These are phyloP conservation scores for Talpa occidentalis DNA, from an alignment of 2,113 vertebrate genomes.

Conservation along the genomic window DNA sequence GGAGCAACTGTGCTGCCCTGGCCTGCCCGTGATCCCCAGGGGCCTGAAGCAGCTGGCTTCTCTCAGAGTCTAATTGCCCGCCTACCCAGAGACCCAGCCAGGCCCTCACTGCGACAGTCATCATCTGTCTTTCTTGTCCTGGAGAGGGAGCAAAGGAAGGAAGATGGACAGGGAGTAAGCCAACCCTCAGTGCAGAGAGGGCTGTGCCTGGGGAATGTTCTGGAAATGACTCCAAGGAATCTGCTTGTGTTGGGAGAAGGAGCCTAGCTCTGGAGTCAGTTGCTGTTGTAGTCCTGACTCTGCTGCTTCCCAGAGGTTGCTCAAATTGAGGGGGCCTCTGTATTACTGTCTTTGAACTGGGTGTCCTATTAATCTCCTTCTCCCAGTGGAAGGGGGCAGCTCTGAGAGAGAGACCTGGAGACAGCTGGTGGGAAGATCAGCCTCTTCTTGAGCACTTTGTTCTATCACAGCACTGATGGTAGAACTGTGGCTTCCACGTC, in stretches of 20 bases:
- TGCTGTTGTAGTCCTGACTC: background rate
- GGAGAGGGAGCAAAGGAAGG: background rate
- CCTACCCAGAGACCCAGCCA: conserved; percentile 35
- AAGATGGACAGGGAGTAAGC: background rate
- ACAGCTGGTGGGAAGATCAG: background rate
- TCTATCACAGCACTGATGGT: fast-evolving
- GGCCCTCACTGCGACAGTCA: background rate
- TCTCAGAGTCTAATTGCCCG: conserved; percentile 80
- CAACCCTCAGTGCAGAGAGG: fast-evolving
- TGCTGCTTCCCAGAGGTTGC: background rate
- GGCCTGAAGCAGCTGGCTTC: conserved; percentile 82
- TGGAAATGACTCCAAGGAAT: background rate
- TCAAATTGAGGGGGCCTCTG: background rate
- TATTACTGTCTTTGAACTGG: conserved; percentile 12
- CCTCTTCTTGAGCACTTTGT: background rate
- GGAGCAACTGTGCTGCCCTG: conserved; percentile 14
- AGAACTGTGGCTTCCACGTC: fast-evolving
- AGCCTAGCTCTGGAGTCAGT: background rate
- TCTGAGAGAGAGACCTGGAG: background rate
- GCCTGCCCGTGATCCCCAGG: conserved; percentile 59
- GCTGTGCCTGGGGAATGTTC: background rate
- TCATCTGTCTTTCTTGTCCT: background rate
- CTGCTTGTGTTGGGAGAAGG: background rate
- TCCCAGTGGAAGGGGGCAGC: background rate
- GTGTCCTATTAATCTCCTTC: too few species aligned